These are phyloP conservation scores for Schlechtendalia chinensis DNA, from an alignment of 1,140 invertebrate genomes.

Conservation along the genomic window DNA sequence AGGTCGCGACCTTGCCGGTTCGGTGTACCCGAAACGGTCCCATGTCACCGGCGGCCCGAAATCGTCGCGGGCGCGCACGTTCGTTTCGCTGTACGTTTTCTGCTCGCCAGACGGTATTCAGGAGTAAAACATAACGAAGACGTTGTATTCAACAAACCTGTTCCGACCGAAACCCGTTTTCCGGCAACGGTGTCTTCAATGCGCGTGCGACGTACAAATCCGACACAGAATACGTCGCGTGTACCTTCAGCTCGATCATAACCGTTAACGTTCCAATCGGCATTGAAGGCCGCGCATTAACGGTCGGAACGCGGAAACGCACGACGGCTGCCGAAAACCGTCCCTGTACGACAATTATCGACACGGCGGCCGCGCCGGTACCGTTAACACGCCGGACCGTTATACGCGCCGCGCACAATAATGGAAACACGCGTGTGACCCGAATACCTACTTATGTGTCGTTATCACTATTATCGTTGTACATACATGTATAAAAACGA, in stretches of 20 bases:
- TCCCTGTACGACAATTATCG: too few relatives aligned
- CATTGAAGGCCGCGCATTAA: too few relatives aligned
- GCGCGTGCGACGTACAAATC: too few relatives aligned
- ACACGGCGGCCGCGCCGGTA: too few relatives aligned
- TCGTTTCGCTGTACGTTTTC: not conserved
- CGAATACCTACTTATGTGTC: slow-evolving; percentile 36
- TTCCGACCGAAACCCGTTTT: not conserved
- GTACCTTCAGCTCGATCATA: too few relatives aligned
- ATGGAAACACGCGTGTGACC: slow-evolving; percentile 22
- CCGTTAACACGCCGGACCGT: slow-evolving; percentile 40
- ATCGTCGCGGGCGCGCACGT: too few relatives aligned
- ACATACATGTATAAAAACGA: too few relatives aligned
- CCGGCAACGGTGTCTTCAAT: slow-evolving; percentile 26
- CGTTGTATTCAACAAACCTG: slow-evolving; percentile 5
- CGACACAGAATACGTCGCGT: too few relatives aligned
- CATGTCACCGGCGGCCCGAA: not conserved
- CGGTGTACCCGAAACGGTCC: not conserved
- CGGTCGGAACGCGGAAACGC: too few relatives aligned
- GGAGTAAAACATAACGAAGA: not conserved
- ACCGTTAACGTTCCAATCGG: too few relatives aligned
- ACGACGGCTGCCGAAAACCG: too few relatives aligned
- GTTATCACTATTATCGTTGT: slow-evolving; percentile 11
- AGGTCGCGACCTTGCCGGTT: slow-evolving; percentile 19
- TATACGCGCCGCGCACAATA: slow-evolving; percentile 23
- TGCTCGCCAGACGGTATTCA: not conserved